Evolutionary conservation across 2,888 invertebrate species (phyloP).

Genomic region (Metellina segmentata): DNA sequence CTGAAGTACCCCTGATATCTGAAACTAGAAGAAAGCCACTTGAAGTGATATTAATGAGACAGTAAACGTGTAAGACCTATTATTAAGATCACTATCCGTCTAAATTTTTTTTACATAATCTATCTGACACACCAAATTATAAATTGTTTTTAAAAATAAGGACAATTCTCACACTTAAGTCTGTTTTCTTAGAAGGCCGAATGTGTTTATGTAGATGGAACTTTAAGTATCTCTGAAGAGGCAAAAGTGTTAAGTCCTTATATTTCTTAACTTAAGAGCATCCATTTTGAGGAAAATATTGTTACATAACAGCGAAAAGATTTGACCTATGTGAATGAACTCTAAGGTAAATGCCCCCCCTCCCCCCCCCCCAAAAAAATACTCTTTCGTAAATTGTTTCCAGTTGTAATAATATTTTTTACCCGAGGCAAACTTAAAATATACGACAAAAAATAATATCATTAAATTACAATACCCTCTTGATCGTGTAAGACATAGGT

Average conservation of each 20-base stretch:
- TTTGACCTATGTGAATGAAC: not conserved
- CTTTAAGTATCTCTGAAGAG: not conserved
- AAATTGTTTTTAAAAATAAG: not conserved
- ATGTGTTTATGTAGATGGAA: not conserved
- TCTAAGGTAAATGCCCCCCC: not conserved
- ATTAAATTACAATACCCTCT: too few species aligned
- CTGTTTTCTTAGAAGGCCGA: not conserved
- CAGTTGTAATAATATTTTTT: not conserved
- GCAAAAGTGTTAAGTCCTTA: not conserved
- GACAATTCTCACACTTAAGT: not conserved
- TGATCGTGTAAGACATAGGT: too few species aligned
- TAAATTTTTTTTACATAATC: not conserved
- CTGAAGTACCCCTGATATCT: not conserved
- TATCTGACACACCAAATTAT: not conserved
- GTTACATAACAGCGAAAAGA: not conserved
- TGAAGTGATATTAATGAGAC: slow-evolving; percentile 24
- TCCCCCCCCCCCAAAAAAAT: not conserved
- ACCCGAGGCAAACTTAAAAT: too few species aligned
- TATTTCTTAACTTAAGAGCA: not conserved
- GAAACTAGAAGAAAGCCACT: not conserved
- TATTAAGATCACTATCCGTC: not conserved
- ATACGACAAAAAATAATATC: too few species aligned
- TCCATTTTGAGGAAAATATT: not conserved
- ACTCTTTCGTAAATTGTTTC: not conserved
- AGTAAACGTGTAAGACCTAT: not conserved